A percentile compares a stretch with the other conserved stretches of the same genome.
Conservation (phyloP, 1,140 invertebrate species). For the Orchesella cincta region DNA sequence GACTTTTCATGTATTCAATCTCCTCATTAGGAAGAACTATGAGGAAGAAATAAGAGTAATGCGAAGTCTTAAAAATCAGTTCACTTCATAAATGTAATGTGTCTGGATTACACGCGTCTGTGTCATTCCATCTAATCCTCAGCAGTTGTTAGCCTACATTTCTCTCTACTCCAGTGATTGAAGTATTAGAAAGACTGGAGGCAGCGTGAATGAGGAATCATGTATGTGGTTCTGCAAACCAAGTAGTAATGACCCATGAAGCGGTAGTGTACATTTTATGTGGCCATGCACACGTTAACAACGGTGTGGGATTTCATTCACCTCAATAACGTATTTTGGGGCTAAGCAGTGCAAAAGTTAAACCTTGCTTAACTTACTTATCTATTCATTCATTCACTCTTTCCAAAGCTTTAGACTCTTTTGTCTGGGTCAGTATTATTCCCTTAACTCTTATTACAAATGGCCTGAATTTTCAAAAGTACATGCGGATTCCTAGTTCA, state of each 20-base stretch:
- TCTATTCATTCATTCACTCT: background rate
- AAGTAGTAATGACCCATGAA: conserved; percentile 16
- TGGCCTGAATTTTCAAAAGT: background rate
- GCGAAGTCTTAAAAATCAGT: too few species aligned
- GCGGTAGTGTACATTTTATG: background rate
- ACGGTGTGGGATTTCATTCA: background rate
- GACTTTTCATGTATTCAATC: too few species aligned
- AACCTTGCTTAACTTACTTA: conserved; percentile 12
- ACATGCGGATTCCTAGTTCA: background rate
- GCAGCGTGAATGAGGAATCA: background rate
- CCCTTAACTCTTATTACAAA: conserved; percentile 12
- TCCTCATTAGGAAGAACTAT: too few species aligned
- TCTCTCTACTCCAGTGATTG: too few species aligned
- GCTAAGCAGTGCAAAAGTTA: conserved; percentile 5
- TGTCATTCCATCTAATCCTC: too few species aligned
- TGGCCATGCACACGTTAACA: background rate
- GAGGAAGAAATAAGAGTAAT: too few species aligned
- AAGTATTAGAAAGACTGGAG: background rate
- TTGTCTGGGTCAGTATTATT: background rate
- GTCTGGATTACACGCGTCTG: too few species aligned
- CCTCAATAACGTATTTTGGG: background rate
- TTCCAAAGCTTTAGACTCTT: background rate
- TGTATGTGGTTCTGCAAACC: background rate
- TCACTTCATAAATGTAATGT: too few species aligned
- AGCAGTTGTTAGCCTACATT: too few species aligned